Evolutionary conservation across 2,797 vertebrate genomes (phyloP).

Genomic region (Glossophaga mutica): DNA sequence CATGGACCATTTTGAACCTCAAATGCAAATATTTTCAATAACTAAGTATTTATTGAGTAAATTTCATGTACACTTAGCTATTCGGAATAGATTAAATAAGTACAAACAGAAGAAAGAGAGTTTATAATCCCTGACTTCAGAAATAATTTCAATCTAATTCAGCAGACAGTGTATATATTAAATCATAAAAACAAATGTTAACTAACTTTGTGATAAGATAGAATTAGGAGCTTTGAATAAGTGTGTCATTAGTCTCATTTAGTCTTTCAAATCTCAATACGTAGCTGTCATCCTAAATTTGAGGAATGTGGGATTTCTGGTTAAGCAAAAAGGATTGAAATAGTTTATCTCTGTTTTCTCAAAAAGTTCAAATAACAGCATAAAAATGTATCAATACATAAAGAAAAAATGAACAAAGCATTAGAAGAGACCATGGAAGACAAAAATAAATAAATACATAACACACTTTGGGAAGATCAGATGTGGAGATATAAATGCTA

Average conservation of each 20-base stretch:
- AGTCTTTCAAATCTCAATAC: neutral
- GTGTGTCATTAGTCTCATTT: neutral
- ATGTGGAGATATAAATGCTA: neutral
- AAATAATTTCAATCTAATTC: neutral
- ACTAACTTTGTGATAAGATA: neutral
- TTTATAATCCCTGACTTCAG: neutral
- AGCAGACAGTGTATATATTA: neutral
- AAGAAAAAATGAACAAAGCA: neutral
- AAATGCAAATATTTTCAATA: neutral
- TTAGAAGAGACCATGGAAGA: neutral
- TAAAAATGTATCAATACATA: neutral
- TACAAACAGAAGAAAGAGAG: neutral
- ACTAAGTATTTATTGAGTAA: neutral
- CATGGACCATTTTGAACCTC: neutral
- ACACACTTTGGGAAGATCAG: neutral
- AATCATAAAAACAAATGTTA: neutral
- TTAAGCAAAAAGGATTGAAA: neutral
- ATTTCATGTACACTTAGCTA: neutral
- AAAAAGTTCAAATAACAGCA: neutral
- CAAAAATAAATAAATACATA: neutral
- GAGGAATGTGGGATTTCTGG: neutral
- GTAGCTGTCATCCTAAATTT: neutral
- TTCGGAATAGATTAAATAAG: neutral
- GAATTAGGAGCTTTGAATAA: neutral
- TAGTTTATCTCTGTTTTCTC: neutral